Conservation (phyloP, 2,888 invertebrate species). For the Tinea pellionella region DNA sequence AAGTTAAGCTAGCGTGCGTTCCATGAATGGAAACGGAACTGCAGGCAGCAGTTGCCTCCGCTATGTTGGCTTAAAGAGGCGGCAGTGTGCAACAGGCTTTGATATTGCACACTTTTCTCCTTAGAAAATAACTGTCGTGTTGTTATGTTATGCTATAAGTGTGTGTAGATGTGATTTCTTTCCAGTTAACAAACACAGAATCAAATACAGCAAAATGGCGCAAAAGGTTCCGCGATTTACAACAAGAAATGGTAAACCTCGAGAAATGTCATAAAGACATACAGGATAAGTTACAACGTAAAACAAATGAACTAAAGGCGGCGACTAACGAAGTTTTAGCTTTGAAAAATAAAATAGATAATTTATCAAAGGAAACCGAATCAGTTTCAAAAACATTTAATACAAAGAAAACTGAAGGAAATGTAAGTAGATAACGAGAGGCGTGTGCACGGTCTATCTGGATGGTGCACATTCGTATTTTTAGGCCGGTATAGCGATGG, state of each 20-base stretch:
- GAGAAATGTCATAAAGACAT: slow-evolving; percentile 36
- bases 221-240: slow-evolving; percentile 44
- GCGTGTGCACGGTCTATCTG: too few relatives aligned
- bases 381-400: slow-evolving; percentile 25
- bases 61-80: too few relatives aligned
- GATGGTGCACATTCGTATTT: too few relatives aligned
- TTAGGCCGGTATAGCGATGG: too few relatives aligned
- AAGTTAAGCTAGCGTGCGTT: too few relatives aligned
- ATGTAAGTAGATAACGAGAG: slow-evolving; percentile 34
- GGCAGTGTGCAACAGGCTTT: too few relatives aligned
- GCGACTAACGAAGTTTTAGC: slow-evolving; percentile 37
- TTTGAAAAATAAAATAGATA: slow-evolving; percentile 34
- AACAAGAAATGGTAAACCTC: slow-evolving; percentile 33
- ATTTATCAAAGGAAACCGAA: slow-evolving; percentile 30
- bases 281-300: slow-evolving; percentile 35
- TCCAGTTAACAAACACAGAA: slow-evolving; percentile 41
- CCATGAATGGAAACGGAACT: too few relatives aligned
- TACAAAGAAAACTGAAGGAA: slow-evolving; percentile 23
- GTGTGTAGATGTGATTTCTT: too few relatives aligned
- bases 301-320: slow-evolving; percentile 38
- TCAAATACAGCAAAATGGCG: slow-evolving; percentile 41
- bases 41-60: too few relatives aligned
- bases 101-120: too few relatives aligned
- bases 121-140: too few relatives aligned
- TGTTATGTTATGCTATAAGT: too few relatives aligned